Percentiles rank a stretch among this genome's conserved stretches.
Conservation (phyloP, 2,113 vertebrate genomes). For the Cyanoramphus novaezelandiae region DNA sequence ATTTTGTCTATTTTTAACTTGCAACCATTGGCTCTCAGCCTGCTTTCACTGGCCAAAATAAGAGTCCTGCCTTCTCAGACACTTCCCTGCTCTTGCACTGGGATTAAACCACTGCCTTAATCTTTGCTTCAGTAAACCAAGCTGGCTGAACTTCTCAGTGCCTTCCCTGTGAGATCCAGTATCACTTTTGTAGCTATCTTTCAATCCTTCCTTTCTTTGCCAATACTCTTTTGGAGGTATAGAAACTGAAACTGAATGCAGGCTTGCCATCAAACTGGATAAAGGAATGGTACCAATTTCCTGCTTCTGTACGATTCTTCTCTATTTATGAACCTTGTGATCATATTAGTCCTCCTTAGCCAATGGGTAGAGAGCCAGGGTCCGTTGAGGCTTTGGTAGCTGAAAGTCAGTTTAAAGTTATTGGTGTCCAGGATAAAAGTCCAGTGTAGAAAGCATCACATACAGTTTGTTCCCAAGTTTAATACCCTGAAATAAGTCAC, state of each 20-base stretch:
- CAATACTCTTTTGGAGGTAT: background rate
- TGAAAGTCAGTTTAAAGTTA: background rate
- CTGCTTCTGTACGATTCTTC: background rate
- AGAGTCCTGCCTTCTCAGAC: slow-evolving; percentile 15
- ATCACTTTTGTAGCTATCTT: background rate
- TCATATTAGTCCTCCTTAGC: background rate
- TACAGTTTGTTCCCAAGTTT: background rate
- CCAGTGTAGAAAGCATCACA: background rate
- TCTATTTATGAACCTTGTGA: slow-evolving; percentile 14
- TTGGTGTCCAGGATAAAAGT: background rate
- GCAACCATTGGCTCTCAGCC: slow-evolving; percentile 10
- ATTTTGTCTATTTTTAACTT: slow-evolving; percentile 65
- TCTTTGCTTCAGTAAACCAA: background rate
- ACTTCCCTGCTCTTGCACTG: background rate
- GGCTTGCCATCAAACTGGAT: background rate
- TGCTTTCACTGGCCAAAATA: slow-evolving; percentile 24
- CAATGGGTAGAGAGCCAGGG: background rate
- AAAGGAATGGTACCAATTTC: background rate
- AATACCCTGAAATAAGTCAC: background rate
- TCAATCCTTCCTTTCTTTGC: background rate
- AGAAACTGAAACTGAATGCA: background rate
- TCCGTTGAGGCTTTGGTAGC: background rate
- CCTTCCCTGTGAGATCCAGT: background rate
- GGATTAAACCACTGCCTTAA: slow-evolving; percentile 16
- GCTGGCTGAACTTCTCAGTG: background rate